Conservation (phyloP, 2,797 vertebrate species). For the Acanthis flammea region DNA sequence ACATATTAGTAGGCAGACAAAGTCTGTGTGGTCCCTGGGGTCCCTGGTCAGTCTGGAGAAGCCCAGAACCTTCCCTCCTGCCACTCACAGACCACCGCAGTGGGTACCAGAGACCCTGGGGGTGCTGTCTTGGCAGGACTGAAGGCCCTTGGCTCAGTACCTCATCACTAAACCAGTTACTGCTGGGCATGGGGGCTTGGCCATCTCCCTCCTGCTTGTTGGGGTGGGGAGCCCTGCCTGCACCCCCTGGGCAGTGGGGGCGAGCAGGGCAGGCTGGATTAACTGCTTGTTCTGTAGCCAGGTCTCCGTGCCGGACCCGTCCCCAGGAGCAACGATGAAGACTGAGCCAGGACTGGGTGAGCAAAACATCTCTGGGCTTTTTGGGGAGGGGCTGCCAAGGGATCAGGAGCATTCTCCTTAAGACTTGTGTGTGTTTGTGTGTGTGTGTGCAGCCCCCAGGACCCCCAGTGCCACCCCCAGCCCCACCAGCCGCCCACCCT, state of each 20-base stretch:
- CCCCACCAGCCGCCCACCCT: constrained; percentile 87
- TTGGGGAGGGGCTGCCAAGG: fast-evolving
- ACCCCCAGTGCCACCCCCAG: constrained; percentile 29
- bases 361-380: neutral
- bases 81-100: fast-evolving
- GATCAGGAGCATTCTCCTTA: neutral
- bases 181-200: neutral
- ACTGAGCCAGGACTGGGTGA: constrained; percentile 74
- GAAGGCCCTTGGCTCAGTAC: neutral
- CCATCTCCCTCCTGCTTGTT: neutral
- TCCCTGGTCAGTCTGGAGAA: neutral
- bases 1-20: neutral
- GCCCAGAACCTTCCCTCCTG: neutral
- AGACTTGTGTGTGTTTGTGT: neutral
- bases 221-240: neutral
- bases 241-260: neutral
- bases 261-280: neutral
- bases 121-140: neutral
- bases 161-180: neutral
- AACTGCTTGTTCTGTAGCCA: constrained; percentile 77
- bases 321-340: constrained; percentile 64
- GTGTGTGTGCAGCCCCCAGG: constrained; percentile 29
- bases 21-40: neutral
- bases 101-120: neutral
- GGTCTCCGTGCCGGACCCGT: constrained; percentile 67